A percentile compares a stretch with the other conserved stretches of the same genome.
Evolutionary conservation across 2,113 vertebrate genomes (phyloP).

Genomic region (Phasianus colchicus): DNA sequence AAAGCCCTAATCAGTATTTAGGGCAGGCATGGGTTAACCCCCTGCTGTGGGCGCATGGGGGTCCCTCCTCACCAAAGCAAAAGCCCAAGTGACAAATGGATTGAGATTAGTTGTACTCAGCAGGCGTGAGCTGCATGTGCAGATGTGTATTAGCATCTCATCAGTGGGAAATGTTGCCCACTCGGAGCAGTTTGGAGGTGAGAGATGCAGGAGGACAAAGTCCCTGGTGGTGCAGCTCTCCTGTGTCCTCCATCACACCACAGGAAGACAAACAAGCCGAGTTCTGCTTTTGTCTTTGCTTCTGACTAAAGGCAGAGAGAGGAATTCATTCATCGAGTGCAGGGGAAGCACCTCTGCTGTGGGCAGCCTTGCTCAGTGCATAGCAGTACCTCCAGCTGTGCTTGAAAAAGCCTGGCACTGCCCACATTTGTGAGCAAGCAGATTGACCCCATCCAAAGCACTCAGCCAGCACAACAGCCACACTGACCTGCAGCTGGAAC

Average conservation of each 20-base stretch:
- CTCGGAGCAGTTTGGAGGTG: background rate
- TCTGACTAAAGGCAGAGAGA: background rate
- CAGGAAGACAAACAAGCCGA: background rate
- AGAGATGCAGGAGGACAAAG: constrained; percentile 47
- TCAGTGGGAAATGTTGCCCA: constrained; percentile 1
- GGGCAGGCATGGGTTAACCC: background rate
- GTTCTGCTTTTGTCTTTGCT: background rate
- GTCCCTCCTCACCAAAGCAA: background rate
- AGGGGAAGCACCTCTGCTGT: background rate
- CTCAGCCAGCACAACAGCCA: fast-evolving
- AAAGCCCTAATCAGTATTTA: background rate
- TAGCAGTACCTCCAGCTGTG: fast-evolving
- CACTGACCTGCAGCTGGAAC: background rate
- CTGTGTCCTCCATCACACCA: background rate
- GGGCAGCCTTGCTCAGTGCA: background rate
- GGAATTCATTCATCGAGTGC: background rate
- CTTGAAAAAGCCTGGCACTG: background rate
- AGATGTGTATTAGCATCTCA: constrained; percentile 12
- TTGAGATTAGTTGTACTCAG: background rate
- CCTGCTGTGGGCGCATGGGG: background rate
- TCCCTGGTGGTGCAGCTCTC: background rate
- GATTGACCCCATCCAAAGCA: background rate
- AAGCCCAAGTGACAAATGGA: background rate
- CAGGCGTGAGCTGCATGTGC: background rate
- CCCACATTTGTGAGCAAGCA: background rate